A percentile compares a stretch with the other conserved stretches of the same genome.
Evolutionary conservation across 2,888 invertebrate genomes (phyloP).

Genomic region (Gastracanthus pulcherrimus): DNA sequence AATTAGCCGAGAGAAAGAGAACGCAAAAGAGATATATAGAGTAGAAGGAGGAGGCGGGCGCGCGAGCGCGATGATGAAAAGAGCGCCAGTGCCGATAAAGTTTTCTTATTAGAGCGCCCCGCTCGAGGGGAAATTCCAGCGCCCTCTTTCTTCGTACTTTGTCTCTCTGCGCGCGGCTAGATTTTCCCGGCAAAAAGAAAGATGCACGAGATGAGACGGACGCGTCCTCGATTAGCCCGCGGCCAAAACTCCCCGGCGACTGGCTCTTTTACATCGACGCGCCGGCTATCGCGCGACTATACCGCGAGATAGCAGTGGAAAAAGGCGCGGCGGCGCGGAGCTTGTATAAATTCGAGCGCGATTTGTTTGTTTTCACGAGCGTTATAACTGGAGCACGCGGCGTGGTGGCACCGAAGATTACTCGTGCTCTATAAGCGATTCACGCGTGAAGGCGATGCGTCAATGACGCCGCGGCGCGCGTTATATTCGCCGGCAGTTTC

Average conservation of each 20-base stretch:
- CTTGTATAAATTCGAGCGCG: not conserved
- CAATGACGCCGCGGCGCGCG: constrained; percentile 1
- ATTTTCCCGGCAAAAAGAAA: not conserved
- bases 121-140: not conserved
- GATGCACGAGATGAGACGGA: not conserved
- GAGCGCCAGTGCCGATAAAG: not conserved
- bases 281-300: not conserved
- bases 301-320: not conserved
- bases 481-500: not conserved
- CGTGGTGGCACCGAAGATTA: too few species aligned
- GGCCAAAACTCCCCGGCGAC: not conserved
- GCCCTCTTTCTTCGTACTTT: not conserved
- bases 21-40: not conserved
- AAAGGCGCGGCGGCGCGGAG: not conserved
- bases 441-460: not conserved
- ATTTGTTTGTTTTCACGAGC: not conserved
- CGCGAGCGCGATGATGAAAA: not conserved
- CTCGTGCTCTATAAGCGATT: not conserved
- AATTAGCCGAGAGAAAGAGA: not conserved
- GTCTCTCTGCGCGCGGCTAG: not conserved
- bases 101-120: constrained; percentile 25
- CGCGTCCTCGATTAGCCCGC: not conserved
- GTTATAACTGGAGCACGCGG: not conserved
- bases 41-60: not conserved
- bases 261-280: not conserved